Evolutionary conservation across 2,797 vertebrate species (phyloP), one percentile per base, ranked within the genome.

Genomic region (Molossus molossus): DNA sequence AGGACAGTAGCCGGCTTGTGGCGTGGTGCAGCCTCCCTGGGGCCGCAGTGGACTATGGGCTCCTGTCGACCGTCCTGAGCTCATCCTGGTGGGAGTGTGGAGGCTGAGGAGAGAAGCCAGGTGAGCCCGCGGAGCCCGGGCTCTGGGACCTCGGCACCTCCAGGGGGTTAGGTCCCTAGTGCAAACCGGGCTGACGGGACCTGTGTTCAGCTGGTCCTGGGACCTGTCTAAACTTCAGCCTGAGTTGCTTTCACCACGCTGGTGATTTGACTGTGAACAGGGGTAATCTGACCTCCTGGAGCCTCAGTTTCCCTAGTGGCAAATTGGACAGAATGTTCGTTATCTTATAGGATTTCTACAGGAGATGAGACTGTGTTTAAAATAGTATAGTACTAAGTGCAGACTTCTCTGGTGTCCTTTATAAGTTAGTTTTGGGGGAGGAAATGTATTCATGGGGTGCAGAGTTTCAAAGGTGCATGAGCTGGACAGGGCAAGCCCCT

Each of bases 1-100:
- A 86, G 93, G 75, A 86, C 90, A 79, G 76, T 89, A 60, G 67
- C 29, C 2, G n/a, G 64, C 53, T 75, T 87, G 84, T 75, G 79
- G 75, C 55, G 69, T 6, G 10, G 33, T 15, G n/a, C 5, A 94
- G 69, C 29, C 72, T 87, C 45, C 1, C 3, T 6, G 93, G 94
- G 33, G 75, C 17, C 6, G 0, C 0, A 17, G 48, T 15, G 37
- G n/a, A 20, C 40, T 29, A 53, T 10, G 13, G 60, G 70, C 92
- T 50, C 48, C 87, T 45, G 70, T 50, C 0, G 73, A 80, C 1
- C 5, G 40, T 17, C 40, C n/a, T 1, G 0, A 21, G 73, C 33
- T 1, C 9, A 18, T 58, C 73, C n/a, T 37, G 21, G 21, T 13
- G 55, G 25, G n/a, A 27, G 65, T 17, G 20, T 0, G 11, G 27